These are phyloP conservation scores for Coenonympha glycerion DNA, from an alignment of 2,888 invertebrate genomes.

Conservation along the genomic window DNA sequence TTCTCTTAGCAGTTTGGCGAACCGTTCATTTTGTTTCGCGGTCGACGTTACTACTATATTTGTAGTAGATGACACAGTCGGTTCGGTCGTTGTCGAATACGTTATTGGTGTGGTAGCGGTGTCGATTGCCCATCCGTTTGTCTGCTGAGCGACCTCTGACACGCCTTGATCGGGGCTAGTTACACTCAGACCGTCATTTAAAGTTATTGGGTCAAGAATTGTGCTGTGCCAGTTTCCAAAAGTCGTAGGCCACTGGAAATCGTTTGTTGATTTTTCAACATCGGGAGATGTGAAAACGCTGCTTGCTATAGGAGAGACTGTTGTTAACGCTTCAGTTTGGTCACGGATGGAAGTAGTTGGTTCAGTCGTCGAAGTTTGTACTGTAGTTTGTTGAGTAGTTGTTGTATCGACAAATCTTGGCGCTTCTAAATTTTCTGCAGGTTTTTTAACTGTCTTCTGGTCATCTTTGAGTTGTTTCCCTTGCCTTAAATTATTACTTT, in stretches of 20 bases:
- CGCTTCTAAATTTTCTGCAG: constrained; percentile 63
- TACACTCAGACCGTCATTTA: constrained; percentile 80
- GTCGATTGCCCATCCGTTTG: constrained; percentile 45
- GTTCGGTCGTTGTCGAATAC: constrained; percentile 48
- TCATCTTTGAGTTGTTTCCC: constrained; percentile 58
- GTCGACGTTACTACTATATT: constrained; percentile 45
- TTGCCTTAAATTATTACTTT: constrained; percentile 64
- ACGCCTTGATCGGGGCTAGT: constrained; percentile 44
- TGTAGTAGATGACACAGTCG: constrained; percentile 49
- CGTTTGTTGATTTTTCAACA: constrained; percentile 57
- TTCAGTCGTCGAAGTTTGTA: constrained; percentile 43
- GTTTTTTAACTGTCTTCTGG: constrained; percentile 45
- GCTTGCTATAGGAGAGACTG: constrained; percentile 44
- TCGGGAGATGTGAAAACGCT: constrained; percentile 61
- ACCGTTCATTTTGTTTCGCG: constrained; percentile 45
- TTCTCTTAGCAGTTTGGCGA: constrained; percentile 54
- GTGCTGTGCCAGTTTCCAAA: constrained; percentile 80
- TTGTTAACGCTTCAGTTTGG: constrained; percentile 43
- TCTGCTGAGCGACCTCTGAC: constrained; percentile 43
- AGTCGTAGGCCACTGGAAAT: constrained; percentile 69
- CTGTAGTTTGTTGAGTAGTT: constrained; percentile 42
- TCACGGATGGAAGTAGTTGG: constrained; percentile 46
- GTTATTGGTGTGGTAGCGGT: constrained; percentile 46
- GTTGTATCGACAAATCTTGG: constrained; percentile 52
- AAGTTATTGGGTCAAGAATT: constrained; percentile 79